Evolutionary conservation across 2,888 invertebrate genomes (phyloP), one percentile per base, ranked within the genome.

Genomic region (Dyspetes luteomarginatus): DNA sequence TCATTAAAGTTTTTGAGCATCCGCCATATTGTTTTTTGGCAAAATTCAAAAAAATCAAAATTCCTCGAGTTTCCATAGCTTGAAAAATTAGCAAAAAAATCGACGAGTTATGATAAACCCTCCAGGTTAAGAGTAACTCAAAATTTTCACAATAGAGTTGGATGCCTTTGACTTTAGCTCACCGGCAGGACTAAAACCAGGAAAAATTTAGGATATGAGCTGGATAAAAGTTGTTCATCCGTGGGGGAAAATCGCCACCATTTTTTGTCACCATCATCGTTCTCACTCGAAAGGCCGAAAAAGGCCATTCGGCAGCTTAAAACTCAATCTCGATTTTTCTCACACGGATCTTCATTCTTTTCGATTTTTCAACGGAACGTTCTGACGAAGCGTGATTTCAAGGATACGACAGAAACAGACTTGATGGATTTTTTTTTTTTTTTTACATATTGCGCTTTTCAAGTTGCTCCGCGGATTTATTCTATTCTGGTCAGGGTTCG

Each of bases 391-490:
- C 64, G 67, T n/a, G 12, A 22, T 30, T 12, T 43, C 62, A n/a
- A 48, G 28, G 15, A 2, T 26, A 17, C 71, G 15, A 3, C 12
- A 50, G 48, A 67, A n/a, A 19, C 26, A 55, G 12, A 56, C 15
- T 12, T 28, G 15, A 28, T 17, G 48, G 24, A 30, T 71, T 22
- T 58, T 43, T 60, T 43, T 9, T 9, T 2, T 56, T 58, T 43
- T 60, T 43, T 9, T 9, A 2, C 45, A 48, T 17, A 65, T 45
- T 60, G 71, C 74, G 65, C 75, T 81, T 73, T 76, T 73, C 67
- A 60, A 62, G 62, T 56, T 26, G 22, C 26, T 3, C 19, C 17
- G 30, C 62, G 36, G 67, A 52, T 26, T 71, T 22, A 65, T 65
- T 72, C 50, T 2, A 30, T 4, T n/a, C 17, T 45, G 24, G 26